Evolutionary conservation across 1,140 invertebrate genomes (phyloP), one percentile per base, ranked within the genome.

Genomic region (Tenebrio molitor): DNA sequence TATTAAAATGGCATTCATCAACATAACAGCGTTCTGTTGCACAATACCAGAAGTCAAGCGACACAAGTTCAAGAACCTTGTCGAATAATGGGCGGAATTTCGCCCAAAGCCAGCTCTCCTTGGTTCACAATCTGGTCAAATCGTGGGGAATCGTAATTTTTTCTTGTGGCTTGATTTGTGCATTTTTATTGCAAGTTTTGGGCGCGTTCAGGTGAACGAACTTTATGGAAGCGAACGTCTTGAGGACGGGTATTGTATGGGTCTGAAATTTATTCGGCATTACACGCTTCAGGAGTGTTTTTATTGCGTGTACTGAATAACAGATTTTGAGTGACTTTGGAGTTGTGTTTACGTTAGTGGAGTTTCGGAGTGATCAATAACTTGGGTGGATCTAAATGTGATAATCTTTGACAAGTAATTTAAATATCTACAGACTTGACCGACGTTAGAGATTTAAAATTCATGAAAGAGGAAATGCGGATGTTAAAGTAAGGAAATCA

Each of bases 201-300:
- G 44, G 50, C 12, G 23, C 21, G 21, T 58, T 29, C 10, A 29
- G 50, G 23, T 58, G 50, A 58, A 58, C 12, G 50, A 58, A 25
- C 50, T 58, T 58, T 25, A 29, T n/a, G n/a, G 17, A 46, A 19
- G 17, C 6, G 21, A 58, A 25, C 15, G 19, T 5, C 50, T 29
- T 58, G 50, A 29, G 50, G 19, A 29, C 50, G 10, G 8, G 21
- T 14, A 58, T 5, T 58, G 44, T 46, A 53, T 58, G 23, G 14
- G 23, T 7, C 15, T 29, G 50, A 58, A 58, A 58, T 58, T 58
- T 58, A 58, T 58, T 58, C 50, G 19, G 15, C 14, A 58, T 58
- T 58, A 58, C 50, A 58, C 50, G 50, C 50, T 58, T 58, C 50
- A 58, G 50, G 50, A 58, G 50, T 29, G 50, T 58, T 58, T 58